Base-by-base conservation (phyloP, 1,140 invertebrate species). In the Heliconius congener region DNA sequence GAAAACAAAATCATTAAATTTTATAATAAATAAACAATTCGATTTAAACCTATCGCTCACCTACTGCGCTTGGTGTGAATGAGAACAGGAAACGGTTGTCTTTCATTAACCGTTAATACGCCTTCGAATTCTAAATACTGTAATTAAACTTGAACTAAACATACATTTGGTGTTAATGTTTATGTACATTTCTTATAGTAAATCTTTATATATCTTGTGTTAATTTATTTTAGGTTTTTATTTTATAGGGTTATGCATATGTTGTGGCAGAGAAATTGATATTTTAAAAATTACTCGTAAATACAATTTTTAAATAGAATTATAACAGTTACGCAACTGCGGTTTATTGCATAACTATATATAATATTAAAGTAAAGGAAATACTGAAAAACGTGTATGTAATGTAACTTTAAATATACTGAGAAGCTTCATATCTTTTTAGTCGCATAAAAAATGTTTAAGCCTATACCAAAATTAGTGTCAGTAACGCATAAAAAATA, bases 21-120 rank as follows among this genome's bases (percentile, higher is more conserved):
- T 1, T 23, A 57, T 8, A 57, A 57, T 23, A 57, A 57, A 57
- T 57, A 57, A 57, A n/a, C 9, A 23, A n/a, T n/a, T 57, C 18
- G 0, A 57, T 23, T 57, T 9, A 57, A n/a, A 57, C 55, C 55
- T n/a, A 57, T 23, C 55, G 19, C 55, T 1, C 50, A 52, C 50
- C 50, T 57, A 57, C 55, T 57, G 55, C 6, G 55, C 55, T 23
- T 23, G n/a, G 57, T 76, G 75, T 71, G 75, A 76, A 76, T 79
- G 76, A 81, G 79, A 77, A 81, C 76, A 57, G 57, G 77, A 76
- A 71, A 76, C 74, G 60, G 79, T 73, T 66, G 39, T 52, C 16
- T 16, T 72, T 27, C 8, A 34, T 50, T 77, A 42, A 70, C 66
- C 70, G 66, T 77, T 52, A 70, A 72, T 46, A 72, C 70, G 66